phyloP scores from a whole-genome alignment of 2,113 vertebrate genomes.

The Prietella phreatophila region DNA sequence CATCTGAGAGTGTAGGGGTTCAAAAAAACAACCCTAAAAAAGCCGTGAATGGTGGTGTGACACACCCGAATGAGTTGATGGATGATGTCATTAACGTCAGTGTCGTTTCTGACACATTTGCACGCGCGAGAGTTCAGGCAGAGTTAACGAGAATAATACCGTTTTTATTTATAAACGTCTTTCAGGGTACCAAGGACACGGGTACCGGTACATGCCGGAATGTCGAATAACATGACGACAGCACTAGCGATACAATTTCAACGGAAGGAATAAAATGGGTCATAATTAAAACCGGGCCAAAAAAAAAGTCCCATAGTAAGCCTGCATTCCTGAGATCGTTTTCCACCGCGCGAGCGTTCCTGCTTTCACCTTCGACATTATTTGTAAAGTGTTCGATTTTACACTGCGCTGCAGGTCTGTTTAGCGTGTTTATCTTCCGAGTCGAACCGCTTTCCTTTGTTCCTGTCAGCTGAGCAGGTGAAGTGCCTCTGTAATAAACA shows the following conservation, averaged over 20 bases:
- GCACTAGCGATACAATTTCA: neutral
- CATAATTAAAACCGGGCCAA: neutral
- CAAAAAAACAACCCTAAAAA: neutral
- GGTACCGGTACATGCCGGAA: neutral
- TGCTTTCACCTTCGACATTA: neutral
- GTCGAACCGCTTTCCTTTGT: neutral
- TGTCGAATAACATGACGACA: neutral
- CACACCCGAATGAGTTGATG: neutral
- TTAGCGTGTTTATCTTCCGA: neutral
- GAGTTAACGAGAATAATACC: neutral
- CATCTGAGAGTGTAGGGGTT: neutral
- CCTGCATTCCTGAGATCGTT: too few species aligned
- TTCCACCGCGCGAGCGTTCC: too few species aligned
- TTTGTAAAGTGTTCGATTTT: neutral
- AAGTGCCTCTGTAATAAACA: neutral
- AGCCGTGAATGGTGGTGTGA: neutral
- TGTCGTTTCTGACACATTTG: neutral
- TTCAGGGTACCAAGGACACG: neutral
- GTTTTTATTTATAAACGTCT: neutral
- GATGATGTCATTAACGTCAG: neutral
- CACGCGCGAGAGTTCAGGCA: neutral
- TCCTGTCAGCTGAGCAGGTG: too few species aligned
- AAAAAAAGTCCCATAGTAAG: neutral
- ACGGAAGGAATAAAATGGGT: neutral
- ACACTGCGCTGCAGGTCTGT: neutral